These are phyloP conservation scores for Argyresthia goedartella DNA, from an alignment of 2,888 invertebrate species.

Conservation along the genomic window DNA sequence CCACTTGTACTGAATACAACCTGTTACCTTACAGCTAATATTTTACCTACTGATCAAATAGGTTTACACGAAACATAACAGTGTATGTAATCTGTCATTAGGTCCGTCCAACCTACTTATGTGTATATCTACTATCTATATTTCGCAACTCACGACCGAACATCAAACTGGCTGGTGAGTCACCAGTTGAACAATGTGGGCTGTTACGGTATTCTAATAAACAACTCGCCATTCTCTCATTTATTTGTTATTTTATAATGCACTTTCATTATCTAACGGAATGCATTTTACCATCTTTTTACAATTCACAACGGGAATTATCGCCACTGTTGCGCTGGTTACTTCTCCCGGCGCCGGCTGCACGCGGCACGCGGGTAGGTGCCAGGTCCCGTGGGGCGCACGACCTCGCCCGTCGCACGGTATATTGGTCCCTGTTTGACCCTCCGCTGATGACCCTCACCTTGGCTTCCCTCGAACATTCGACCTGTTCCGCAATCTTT, in stretches of 20 bases:
- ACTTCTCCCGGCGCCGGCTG: too few species aligned
- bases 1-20: neutral
- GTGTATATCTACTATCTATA: neutral
- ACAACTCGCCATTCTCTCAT: neutral
- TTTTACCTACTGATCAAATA: neutral
- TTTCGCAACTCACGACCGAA: neutral
- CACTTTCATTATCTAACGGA: neutral
- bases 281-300: neutral
- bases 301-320: neutral
- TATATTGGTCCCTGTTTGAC: too few species aligned
- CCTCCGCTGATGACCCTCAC: too few species aligned
- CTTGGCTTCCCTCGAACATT: too few species aligned
- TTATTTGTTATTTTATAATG: neutral
- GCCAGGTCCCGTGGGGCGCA: too few species aligned
- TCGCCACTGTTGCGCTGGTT: too few species aligned
- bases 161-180: neutral
- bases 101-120: neutral
- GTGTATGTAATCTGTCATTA: neutral
- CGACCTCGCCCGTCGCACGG: too few species aligned
- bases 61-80: neutral
- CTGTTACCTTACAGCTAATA: neutral
- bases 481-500: too few species aligned
- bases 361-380: too few species aligned
- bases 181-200: neutral
- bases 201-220: neutral